Base-by-base conservation (phyloP, 2,797 vertebrate species). In the Corythornis leucogaster region DNA sequence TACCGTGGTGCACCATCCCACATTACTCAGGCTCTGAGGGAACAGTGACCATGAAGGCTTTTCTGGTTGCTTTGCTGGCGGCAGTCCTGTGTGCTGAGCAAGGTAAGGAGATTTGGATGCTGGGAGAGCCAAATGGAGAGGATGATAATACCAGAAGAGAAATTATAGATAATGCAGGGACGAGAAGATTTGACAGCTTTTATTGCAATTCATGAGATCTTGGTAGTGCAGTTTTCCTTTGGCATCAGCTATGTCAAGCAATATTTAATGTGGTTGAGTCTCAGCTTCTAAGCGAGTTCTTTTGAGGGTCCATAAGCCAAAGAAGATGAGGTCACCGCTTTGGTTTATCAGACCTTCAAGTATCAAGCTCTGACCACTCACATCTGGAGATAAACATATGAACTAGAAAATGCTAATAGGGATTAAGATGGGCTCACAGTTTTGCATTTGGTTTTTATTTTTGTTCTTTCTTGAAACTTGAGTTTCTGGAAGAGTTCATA, bases 31-130 rank as follows among this genome's bases (percentile, higher is more conserved):
- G 35, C 73, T 92, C 78, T 13, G 66, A 75, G 73, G 84, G 87
- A 48, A 30, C 79, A 7, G 48, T 3, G 0, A 92, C 79, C 90
- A 96, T 96, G 96, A 96, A 93, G 94, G 76, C 93, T 93, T 78
- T 94, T 20, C 84, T 96, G 70, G 54, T 94, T 15, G 55, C 76
- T 66, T 92, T 96, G 86, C 90, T 96, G 94, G 86, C 4, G 1
- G 86, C 73, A 45, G 93, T 69, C 76, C 88, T 96, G 59, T 96
- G 94, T 53, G 90, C 59, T 1, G 7, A 94, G 92, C 92, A 46
- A 96, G 96, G 96, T 96, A 92, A 95, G 95, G 48, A 82, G 33
- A 15, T 80, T 5, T 5, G 43, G 28, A 81, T 42, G 26, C 15
- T 46, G 61, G 50, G 42, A 85, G 20, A 69, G 16, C 21, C 70